Conservation (phyloP, 30 jellyfish, hydroid and myxozoan species). For the Cassiopea andromeda region DNA sequence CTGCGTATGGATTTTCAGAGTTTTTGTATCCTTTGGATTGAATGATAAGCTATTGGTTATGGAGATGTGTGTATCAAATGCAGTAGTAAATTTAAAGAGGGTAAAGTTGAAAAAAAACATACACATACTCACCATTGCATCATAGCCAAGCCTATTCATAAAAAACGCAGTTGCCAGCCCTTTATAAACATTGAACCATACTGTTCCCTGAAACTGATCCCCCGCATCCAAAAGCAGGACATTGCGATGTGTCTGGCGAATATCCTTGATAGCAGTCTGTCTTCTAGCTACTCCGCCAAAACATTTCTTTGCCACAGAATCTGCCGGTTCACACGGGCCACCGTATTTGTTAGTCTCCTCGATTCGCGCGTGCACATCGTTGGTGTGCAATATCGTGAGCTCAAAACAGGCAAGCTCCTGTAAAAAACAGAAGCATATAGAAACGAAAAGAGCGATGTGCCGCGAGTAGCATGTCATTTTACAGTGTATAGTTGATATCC, state of each 20-base stretch:
- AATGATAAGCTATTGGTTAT: neutral
- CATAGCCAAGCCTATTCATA: conserved; percentile 82
- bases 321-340: conserved; percentile 74
- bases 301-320: conserved; percentile 52
- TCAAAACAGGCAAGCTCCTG: conserved; percentile 43
- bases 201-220: conserved; percentile 95
- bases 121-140: conserved; percentile 84
- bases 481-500: neutral
- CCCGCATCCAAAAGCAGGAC: conserved; percentile 93
- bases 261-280: conserved; percentile 63
- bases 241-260: conserved; percentile 55
- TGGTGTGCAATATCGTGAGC: conserved; percentile 88
- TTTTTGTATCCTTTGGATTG: too few relatives aligned
- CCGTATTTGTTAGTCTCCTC: conserved; percentile 81
- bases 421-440: neutral
- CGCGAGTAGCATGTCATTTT: neutral
- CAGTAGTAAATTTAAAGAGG: neutral
- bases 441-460: neutral
- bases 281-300: conserved; percentile 97
- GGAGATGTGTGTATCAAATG: neutral
- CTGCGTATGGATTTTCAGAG: too few relatives aligned
- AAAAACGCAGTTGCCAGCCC: conserved; percentile 80
- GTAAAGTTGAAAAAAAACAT: neutral
- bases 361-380: conserved; percentile 92
- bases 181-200: conserved; percentile 88